Evolutionary conservation across 2,888 invertebrate species (phyloP), one percentile per base, ranked within the genome.

Genomic region (Iselma pallidipennis): DNA sequence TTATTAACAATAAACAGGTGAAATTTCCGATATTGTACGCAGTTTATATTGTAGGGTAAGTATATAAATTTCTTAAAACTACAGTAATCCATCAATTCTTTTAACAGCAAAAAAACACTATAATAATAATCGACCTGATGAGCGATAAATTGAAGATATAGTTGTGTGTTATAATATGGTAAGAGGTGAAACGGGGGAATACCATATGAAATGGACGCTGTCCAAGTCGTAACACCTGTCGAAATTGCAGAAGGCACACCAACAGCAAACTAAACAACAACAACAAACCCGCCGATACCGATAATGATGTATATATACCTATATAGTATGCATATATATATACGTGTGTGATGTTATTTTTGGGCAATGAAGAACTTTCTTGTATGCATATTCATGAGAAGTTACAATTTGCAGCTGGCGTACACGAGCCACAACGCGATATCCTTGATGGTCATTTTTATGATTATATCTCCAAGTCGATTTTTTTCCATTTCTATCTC

Each of bases 331-430:
- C 9, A 42, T 42, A 21, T 37, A 37, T 37, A 37, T 7, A 5
- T 21, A 21, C 19, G 19, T 19, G 3, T 42, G 21, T 42, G 60
- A 62, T 45, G 61, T 62, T 57, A 57, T 62, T 57, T 63, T 62
- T 59, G 58, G 63, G 59, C 55, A 49, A 25, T 21, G 55, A 54
- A 42, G 55, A 63, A 63, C 63, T 63, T 63, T 63, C 63, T 59
- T 63, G 59, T 52, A 63, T 63, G 63, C 59, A 63, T 63, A 63
- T 63, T 63, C 63, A 63, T 63, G 63, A 63, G 55, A 10, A 7
- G 42, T 42, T 42, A 42, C 42, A 29, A 49, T 29, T 42, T 42
- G 42, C 42, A 42, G 42, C 42, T 42, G 42, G 42, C 42, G 10
- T 16, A 42, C 42, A 42, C 42, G 42, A 42, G 42, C 42, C 42